A percentile compares a stretch with the other conserved stretches of the same genome.
phyloP scores from a whole-genome alignment of 2,113 vertebrate species.

The Pholis gunnellus region DNA sequence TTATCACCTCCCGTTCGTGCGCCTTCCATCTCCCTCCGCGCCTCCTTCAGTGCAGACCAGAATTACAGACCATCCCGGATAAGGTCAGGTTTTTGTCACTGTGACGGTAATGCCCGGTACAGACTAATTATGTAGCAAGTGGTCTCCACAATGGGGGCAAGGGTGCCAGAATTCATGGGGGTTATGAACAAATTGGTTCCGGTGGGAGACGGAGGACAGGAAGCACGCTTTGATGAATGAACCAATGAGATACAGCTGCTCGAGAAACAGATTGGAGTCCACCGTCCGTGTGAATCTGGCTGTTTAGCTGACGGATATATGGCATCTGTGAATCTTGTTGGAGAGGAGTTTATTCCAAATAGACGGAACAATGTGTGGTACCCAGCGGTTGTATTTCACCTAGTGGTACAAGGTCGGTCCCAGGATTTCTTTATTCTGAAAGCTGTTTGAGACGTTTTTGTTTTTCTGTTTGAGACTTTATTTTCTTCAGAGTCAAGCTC shows the following conservation, averaged over 20 bases:
- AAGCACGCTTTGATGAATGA: slow-evolving; percentile 78
- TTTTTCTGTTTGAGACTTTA: slow-evolving; percentile 2
- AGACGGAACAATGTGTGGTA: slow-evolving; percentile 30
- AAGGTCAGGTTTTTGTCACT: slow-evolving; percentile 78
- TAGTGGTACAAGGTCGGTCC: slow-evolving; percentile 3
- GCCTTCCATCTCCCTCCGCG: slow-evolving; percentile 42
- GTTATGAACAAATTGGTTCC: slow-evolving; percentile 82
- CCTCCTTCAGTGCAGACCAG: slow-evolving; percentile 36
- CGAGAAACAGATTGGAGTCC: slow-evolving; percentile 48
- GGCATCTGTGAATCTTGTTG: slow-evolving; percentile 20
- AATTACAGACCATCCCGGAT: slow-evolving; percentile 69
- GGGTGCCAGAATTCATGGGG: slow-evolving; percentile 73
- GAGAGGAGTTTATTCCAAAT: slow-evolving; percentile 34
- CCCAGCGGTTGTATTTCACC: background rate
- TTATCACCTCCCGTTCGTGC: slow-evolving; percentile 51
- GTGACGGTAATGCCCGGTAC: slow-evolving; percentile 69
- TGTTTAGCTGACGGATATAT: slow-evolving; percentile 57
- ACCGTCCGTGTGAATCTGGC: slow-evolving; percentile 36
- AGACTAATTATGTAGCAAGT: slow-evolving; percentile 77
- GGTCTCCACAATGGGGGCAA: slow-evolving; percentile 57
- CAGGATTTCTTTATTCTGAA: slow-evolving; percentile 5
- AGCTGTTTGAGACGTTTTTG: slow-evolving; percentile 11
- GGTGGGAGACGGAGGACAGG: slow-evolving; percentile 77
- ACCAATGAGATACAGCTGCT: slow-evolving; percentile 72
- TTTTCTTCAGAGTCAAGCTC: background rate